A percentile compares a stretch with the other conserved stretches of the same genome.
Evolutionary conservation across 2,797 vertebrate species (phyloP).

Genomic region (Artibeus jamaicensis): DNA sequence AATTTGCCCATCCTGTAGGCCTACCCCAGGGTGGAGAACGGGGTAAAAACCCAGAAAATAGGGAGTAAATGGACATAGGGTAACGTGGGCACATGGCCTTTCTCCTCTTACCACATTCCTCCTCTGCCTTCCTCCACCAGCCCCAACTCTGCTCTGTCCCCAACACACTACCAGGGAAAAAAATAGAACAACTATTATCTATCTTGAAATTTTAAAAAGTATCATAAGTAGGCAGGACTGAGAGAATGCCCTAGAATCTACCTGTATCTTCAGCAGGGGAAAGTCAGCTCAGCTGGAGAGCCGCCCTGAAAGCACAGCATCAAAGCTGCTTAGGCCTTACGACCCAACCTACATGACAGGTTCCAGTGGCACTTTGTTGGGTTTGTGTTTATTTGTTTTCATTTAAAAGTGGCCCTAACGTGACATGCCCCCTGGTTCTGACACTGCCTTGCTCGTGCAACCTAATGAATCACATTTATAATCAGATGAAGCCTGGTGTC

Average conservation of each 20-base stretch:
- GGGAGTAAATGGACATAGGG: rapidly evolving
- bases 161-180: no score
- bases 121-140: background rate
- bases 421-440: background rate
- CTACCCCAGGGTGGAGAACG: background rate
- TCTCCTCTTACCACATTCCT: background rate
- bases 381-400: background rate
- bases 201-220: background rate
- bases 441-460: background rate
- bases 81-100: background rate
- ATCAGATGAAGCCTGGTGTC: background rate
- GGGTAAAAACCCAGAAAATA: no score
- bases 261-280: no score
- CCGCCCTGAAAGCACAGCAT: background rate
- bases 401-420: conserved; percentile 1
- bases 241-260: background rate
- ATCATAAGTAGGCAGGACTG: background rate
- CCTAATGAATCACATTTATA: conserved; percentile 20
- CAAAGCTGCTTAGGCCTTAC: background rate
- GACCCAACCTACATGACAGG: background rate
- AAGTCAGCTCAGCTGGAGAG: background rate
- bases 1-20: background rate
- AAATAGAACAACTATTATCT: background rate
- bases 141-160: background rate
- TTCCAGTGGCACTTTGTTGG: background rate